Conservation (phyloP, 1,140 invertebrate species). For the Globodera ellingtonae region DNA sequence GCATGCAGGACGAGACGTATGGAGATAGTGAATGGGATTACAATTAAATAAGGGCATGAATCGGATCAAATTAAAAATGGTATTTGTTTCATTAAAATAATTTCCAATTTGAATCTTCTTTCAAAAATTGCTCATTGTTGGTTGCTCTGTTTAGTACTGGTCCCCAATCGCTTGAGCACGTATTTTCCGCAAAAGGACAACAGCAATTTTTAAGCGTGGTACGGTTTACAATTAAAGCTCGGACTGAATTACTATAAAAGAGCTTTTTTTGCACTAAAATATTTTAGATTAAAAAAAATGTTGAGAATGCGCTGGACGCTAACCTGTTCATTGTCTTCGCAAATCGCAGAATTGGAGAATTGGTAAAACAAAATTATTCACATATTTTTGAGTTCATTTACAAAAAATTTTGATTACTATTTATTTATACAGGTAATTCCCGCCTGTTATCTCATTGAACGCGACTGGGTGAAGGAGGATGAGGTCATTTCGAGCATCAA, state of each 20-base stretch:
- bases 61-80: too few relatives aligned
- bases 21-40: slow-evolving; percentile 21
- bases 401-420: neutral
- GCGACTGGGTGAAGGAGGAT: neutral
- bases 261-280: neutral
- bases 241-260: slow-evolving; percentile 1
- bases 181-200: slow-evolving; percentile 13
- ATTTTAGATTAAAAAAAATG: slow-evolving; percentile 46
- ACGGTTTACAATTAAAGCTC: too few relatives aligned
- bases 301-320: slow-evolving; percentile 51
- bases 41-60: neutral
- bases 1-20: slow-evolving; percentile 44
- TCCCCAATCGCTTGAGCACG: neutral
- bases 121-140: neutral
- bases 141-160: neutral
- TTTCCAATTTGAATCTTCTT: neutral
- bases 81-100: too few relatives aligned
- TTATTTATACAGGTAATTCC: slow-evolving; percentile 19
- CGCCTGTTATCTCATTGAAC: slow-evolving; percentile 47
- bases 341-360: slow-evolving; percentile 33
- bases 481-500: slow-evolving; percentile 12
- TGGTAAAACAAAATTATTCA: slow-evolving; percentile 26
- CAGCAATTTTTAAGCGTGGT: slow-evolving; percentile 17
- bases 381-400: too few relatives aligned
- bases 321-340: slow-evolving; percentile 59